These are phyloP conservation scores for Leucozona laternaria DNA, from an alignment of 2,888 invertebrate species.

Conservation along the genomic window DNA sequence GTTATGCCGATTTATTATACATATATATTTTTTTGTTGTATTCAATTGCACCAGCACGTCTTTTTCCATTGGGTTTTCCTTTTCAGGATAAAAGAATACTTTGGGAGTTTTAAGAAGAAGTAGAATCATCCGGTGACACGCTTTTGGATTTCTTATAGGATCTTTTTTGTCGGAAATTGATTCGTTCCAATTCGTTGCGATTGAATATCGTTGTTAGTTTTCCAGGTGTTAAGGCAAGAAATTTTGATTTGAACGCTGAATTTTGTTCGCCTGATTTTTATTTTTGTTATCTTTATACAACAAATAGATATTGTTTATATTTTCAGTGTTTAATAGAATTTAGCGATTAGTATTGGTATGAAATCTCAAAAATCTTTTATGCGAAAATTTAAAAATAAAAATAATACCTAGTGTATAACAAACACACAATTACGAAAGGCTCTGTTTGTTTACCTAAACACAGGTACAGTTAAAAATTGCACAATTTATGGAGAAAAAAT, in stretches of 20 bases:
- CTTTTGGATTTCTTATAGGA: constrained; percentile 56
- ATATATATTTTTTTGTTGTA: constrained; percentile 26
- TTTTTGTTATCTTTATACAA: constrained; percentile 30
- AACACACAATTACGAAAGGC: too few relatives aligned
- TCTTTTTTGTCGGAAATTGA: constrained; percentile 58
- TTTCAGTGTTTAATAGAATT: constrained; percentile 28
- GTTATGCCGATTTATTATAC: constrained; percentile 63
- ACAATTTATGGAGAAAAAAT: too few relatives aligned
- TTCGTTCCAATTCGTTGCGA: constrained; percentile 75
- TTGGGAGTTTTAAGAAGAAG: not conserved
- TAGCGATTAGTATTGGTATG: constrained; percentile 22
- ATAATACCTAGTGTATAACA: too few relatives aligned
- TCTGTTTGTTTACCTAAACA: too few relatives aligned
- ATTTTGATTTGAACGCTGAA: constrained; percentile 75
- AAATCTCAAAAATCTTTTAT: not conserved
- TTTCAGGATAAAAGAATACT: constrained; percentile 47
- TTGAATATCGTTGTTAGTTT: constrained; percentile 66
- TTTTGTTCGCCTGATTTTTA: constrained; percentile 45
- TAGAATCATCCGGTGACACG: constrained; percentile 71
- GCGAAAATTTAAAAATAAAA: not conserved
- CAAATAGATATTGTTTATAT: constrained; percentile 58
- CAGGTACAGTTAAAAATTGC: too few relatives aligned
- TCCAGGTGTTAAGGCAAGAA: constrained; percentile 77
- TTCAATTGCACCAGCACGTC: constrained; percentile 42
- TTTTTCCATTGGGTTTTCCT: constrained; percentile 27